A percentile compares a stretch with the other conserved stretches of the same genome.
These are phyloP conservation scores for Rhineura floridana DNA, from an alignment of 2,113 vertebrate species.

Conservation along the genomic window DNA sequence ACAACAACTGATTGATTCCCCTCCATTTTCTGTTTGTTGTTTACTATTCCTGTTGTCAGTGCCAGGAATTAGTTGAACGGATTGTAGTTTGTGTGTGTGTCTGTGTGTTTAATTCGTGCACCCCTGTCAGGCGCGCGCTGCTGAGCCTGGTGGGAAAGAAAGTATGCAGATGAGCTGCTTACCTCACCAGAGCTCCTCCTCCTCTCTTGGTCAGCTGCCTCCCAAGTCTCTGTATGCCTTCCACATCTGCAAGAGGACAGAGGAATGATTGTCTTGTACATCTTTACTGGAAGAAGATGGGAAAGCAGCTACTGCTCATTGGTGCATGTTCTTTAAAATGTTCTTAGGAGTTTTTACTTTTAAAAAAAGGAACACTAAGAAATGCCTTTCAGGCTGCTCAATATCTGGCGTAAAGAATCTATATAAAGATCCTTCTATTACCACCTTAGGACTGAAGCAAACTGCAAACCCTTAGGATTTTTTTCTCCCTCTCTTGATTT, in stretches of 20 bases:
- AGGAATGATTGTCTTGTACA: conserved; percentile 25
- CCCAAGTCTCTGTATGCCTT: conserved; percentile 12
- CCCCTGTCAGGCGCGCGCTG: too few relatives aligned
- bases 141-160: too few relatives aligned
- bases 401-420: neutral
- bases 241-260: neutral
- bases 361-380: conserved; percentile 21
- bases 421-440: neutral
- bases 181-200: too few relatives aligned
- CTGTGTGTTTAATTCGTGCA: too few relatives aligned
- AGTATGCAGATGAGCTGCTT: too few relatives aligned
- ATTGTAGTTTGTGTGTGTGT: too few relatives aligned
- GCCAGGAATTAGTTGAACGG: too few relatives aligned
- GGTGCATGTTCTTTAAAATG: neutral
- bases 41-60: too few relatives aligned
- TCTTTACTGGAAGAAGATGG: conserved; percentile 41
- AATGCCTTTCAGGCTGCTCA: neutral
- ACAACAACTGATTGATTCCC: too few relatives aligned
- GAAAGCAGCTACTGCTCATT: conserved; percentile 6
- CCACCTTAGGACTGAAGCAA: neutral
- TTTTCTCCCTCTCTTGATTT: neutral
- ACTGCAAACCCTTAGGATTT: neutral
- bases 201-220: too few relatives aligned
- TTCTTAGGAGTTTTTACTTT: conserved; percentile 14
- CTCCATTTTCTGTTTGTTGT: too few relatives aligned